These are phyloP conservation scores for Cephalotes varians DNA, from an alignment of 2,888 invertebrate species.

Conservation along the genomic window DNA sequence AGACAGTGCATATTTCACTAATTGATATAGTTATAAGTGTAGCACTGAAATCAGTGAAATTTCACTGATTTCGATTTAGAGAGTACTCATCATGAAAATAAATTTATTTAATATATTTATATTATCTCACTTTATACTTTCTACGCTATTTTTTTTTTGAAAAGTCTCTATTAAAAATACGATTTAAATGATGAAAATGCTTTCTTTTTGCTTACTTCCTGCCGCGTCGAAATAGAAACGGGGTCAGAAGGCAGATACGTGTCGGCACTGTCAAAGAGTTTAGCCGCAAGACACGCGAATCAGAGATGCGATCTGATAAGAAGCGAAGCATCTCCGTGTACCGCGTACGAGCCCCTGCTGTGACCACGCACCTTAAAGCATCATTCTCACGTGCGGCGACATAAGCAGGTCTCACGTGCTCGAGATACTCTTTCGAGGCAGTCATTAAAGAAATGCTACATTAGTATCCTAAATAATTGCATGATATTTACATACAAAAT, in stretches of 20 bases:
- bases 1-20: too few species aligned
- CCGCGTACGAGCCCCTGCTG: slow-evolving; percentile 78
- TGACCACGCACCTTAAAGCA: slow-evolving; percentile 81
- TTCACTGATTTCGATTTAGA: too few species aligned
- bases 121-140: not conserved
- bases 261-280: slow-evolving; percentile 83
- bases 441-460: slow-evolving; percentile 22
- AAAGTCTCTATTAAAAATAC: not conserved
- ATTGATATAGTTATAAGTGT: too few species aligned
- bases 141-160: not conserved
- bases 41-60: too few species aligned
- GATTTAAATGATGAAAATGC: slow-evolving; percentile 11
- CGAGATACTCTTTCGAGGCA: slow-evolving; percentile 61
- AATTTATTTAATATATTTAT: not conserved
- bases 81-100: too few species aligned
- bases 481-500: not conserved
- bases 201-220: slow-evolving; percentile 28
- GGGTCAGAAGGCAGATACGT: slow-evolving; percentile 52
- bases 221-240: slow-evolving; percentile 63
- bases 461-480: not conserved
- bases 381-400: slow-evolving; percentile 83
- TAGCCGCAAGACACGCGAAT: slow-evolving; percentile 75
- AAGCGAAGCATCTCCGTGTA: slow-evolving; percentile 80
- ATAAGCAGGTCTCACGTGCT: slow-evolving; percentile 74
- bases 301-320: slow-evolving; percentile 81